Base-by-base conservation (phyloP, 2,113 vertebrate genomes). In the Platycercus adscitus region DNA sequence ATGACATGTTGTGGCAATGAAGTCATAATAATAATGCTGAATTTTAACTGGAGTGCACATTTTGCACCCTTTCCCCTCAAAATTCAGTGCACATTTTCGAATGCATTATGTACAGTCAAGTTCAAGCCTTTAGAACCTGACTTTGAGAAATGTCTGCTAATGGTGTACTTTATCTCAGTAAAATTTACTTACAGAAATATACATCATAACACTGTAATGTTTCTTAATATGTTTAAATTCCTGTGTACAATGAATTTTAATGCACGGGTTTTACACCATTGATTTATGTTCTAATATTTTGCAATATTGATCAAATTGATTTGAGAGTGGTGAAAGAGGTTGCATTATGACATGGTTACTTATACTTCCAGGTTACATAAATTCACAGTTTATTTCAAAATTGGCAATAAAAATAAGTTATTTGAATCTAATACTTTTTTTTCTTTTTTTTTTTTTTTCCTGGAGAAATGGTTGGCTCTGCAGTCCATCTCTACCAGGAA, bases 181-280 rank as follows among this genome's bases (percentile, higher is more conserved):
- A 96, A 94, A 94, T 86, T 88, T 93, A 53, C 26, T 86, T 60
- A 41, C 52, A 86, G 47, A 92, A 78, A 41, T 52, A 75, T 26
- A 17, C 5, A 75, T 75, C 64, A 71, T 71, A 65, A 94, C 55
- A 15, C 14, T 88, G 5, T 41, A 64, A 12, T 55, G 28, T 56
- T 90, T 47, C 71, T 81, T 53, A 33, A 46, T 26, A 44, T 28
- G 19, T 66, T 80, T 39, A 75, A 79, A 86, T 83, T 82, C 14
- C 25, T 31, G 33, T 17, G 11, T 44, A 61, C 33, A 90, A 68
- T 52, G 19, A 90, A 75, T 79, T 88, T 75, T 68, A 90, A 71
- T 75, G 26, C 29, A 19, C 26, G 68, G 14, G 5, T 73, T 65
- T 90, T 78, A 20, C 24, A 81, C 11, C 18, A 55, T 19, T 63